Evolutionary conservation across 1,140 invertebrate species (phyloP), one percentile per base, ranked within the genome.

Genomic region (Drosophila serrata): DNA sequence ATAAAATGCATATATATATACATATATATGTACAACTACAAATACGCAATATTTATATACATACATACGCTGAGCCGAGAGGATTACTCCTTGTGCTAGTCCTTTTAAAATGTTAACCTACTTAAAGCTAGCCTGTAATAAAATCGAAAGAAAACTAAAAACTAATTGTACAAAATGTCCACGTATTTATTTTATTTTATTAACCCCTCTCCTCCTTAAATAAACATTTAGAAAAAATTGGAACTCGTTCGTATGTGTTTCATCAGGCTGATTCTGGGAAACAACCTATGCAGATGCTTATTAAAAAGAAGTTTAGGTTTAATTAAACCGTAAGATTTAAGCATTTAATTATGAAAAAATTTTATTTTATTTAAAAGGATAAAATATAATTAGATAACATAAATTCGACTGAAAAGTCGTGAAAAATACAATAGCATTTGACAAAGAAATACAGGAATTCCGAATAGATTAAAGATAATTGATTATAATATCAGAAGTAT

Each of bases 51-150:
- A 79, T 87, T 79, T 76, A 76, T 75, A 73, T 81, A 53, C 33
- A 79, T 78, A 59, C 55, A 78, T 67, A 88, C 79, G 80, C 80
- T 77, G 82, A 87, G 80, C 84, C 63, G 67, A 72, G 72, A 75
- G 81, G 59, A 88, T 86, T 60, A 68, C 63, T 76, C 74, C 74
- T 82, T 87, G 82, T 82, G 82, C 82, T 88, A 88, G 84, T 88
- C 80, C 76, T 77, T 77, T 77, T 78, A 77, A 77, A 77, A 77
- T 77, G 74, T 77, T 77, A 77, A 77, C 57, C 74, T 68, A 75
- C 60, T 75, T 58, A 77, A 77, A 68, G 63, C 56, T 77, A 60
- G 55, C 73, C 49, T 60, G 63, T 77, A 77, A 68, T 53, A 77
- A 77, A 55, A 68, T 59, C 55, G n/a, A 63, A 75, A 48, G n/a